These are phyloP conservation scores for Hystrix cristata DNA, from an alignment of 2,113 vertebrate species.

Conservation along the genomic window DNA sequence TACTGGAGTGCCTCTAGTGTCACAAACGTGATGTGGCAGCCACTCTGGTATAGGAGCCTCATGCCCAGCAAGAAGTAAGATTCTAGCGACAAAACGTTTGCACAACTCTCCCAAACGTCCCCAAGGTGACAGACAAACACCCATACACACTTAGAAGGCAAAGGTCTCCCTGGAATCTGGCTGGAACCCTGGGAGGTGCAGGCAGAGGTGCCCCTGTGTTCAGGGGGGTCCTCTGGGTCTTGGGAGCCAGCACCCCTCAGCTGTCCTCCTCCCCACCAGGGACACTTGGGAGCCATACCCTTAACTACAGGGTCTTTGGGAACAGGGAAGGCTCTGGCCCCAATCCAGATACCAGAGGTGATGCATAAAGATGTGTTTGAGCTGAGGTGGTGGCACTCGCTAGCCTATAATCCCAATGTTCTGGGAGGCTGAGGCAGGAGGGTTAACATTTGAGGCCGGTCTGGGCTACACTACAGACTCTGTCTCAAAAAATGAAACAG, in stretches of 20 bases:
- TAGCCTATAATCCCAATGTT: neutral
- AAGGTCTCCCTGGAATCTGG: neutral
- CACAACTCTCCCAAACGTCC: neutral
- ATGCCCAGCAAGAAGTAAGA: too few relatives aligned
- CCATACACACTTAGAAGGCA: neutral
- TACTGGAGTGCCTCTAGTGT: neutral
- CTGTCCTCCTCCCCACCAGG: neutral
- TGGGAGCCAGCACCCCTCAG: neutral
- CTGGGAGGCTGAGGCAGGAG: neutral
- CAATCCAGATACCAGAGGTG: neutral
- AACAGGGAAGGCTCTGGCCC: neutral
- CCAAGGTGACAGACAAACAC: neutral
- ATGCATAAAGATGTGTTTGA: accelerated
- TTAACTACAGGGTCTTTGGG: neutral
- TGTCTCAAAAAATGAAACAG: neutral
- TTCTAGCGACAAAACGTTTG: neutral
- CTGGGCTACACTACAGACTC: neutral
- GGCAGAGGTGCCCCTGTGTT: neutral
- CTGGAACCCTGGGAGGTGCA: neutral
- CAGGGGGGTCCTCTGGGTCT: neutral
- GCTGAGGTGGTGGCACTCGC: neutral
- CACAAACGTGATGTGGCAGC: accelerated
- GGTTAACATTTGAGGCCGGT: neutral
- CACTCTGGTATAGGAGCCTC: neutral
- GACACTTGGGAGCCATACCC: neutral